These are phyloP conservation scores for Vireo griseus DNA, from an alignment of 2,797 vertebrate genomes.

Conservation along the genomic window DNA sequence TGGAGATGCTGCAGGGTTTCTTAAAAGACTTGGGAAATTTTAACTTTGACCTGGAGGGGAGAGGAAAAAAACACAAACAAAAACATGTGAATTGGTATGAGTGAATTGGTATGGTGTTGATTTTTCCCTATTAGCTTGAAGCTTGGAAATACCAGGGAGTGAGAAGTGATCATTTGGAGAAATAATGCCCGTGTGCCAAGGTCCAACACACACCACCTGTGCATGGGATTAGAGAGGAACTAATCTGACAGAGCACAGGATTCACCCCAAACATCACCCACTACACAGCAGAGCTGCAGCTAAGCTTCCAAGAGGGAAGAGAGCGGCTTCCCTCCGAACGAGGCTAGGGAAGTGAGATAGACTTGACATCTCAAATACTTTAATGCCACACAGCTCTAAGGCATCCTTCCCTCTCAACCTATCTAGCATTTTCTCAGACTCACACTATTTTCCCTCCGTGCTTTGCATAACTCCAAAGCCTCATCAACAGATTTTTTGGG, in stretches of 20 bases:
- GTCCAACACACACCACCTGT: neutral
- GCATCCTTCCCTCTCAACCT: neutral
- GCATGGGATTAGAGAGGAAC: neutral
- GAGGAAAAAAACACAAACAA: neutral
- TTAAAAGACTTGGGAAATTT: slow-evolving; percentile 9
- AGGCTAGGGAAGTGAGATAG: neutral
- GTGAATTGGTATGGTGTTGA: too few relatives aligned
- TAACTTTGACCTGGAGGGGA: slow-evolving; percentile 29
- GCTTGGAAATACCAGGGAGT: neutral
- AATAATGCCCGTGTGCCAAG: neutral
- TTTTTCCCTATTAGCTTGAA: neutral
- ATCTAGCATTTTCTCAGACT: neutral
- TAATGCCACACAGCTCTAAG: neutral
- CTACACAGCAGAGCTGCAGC: neutral
- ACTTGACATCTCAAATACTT: neutral
- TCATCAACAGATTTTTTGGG: neutral
- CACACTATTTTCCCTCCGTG: neutral
- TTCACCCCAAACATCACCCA: neutral
- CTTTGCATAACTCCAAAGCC: neutral
- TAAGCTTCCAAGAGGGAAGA: neutral
- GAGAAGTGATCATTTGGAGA: neutral
- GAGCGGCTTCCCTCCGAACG: neutral
- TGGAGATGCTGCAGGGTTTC: neutral
- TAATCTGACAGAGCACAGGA: neutral
- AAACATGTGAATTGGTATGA: neutral